Conservation (phyloP, 1,140 invertebrate genomes). For the Euwallacea similis region DNA sequence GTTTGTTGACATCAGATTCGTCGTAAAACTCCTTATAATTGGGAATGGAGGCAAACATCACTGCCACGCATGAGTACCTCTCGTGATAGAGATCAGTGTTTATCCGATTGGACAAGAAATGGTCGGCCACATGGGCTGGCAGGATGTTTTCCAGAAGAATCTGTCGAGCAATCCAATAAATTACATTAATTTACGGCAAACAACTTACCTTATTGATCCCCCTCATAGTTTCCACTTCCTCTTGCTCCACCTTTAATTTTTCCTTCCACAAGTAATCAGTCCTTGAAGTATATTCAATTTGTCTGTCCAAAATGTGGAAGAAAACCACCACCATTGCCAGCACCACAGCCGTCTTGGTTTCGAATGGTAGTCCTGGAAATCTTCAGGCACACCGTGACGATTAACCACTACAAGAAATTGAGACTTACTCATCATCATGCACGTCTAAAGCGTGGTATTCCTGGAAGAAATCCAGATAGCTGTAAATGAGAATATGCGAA, state of each 20-base stretch:
- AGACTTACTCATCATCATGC: constrained; percentile 62
- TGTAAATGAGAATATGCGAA: constrained; percentile 66
- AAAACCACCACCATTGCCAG: constrained; percentile 61
- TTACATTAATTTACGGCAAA: no score
- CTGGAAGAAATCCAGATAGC: constrained; percentile 62
- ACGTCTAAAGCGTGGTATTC: constrained; percentile 58
- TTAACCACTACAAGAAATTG: constrained; percentile 9
- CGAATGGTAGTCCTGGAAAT: constrained; percentile 66
- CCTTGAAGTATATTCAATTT: constrained; percentile 83
- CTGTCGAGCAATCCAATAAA: constrained; percentile 45
- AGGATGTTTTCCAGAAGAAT: constrained; percentile 95
- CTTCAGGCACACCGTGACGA: constrained; percentile 51
- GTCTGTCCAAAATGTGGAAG: constrained; percentile 78
- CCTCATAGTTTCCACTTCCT: constrained; percentile 92
- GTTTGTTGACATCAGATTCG: constrained; percentile 95
- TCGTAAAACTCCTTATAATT: constrained; percentile 99
- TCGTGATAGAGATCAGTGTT: constrained; percentile 91
- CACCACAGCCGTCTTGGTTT: constrained; percentile 67
- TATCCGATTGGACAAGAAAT: constrained; percentile 75
- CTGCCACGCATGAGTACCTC: constrained; percentile 89
- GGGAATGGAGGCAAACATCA: constrained; percentile 98
- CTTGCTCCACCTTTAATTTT: constrained; percentile 88
- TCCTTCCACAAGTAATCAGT: constrained; percentile 92
- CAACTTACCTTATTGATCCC: constrained; percentile 82
- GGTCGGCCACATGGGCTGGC: constrained; percentile 92